These are phyloP conservation scores for Silurus asotus DNA, from an alignment of 2,113 vertebrate species.

Conservation along the genomic window DNA sequence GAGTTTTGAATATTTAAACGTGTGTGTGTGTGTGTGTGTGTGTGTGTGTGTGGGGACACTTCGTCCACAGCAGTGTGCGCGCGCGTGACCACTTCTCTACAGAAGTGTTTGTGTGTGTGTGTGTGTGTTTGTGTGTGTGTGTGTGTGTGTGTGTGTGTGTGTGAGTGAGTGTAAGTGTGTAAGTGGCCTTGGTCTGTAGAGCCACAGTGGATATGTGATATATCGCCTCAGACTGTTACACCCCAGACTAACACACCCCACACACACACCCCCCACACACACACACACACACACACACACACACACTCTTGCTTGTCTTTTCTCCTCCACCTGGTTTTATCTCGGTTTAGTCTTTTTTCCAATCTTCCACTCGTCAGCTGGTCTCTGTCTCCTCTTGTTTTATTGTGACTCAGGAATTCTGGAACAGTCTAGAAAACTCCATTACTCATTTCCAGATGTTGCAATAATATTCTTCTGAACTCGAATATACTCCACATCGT, in stretches of 20 bases:
- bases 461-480: background rate
- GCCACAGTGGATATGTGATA: background rate
- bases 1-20: background rate
- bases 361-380: background rate
- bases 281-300: background rate
- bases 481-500: too few relatives aligned
- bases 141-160: background rate
- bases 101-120: background rate
- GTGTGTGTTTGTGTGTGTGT: background rate
- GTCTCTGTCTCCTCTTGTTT: background rate
- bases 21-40: background rate
- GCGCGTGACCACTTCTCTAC: too few relatives aligned
- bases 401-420: background rate
- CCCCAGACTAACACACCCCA: too few relatives aligned
- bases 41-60: background rate
- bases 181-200: background rate
- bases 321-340: background rate
- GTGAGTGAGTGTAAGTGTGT: background rate
- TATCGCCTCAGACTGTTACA: background rate
- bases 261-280: background rate
- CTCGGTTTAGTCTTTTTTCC: background rate
- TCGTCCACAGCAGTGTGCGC: too few relatives aligned
- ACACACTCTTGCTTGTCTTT: background rate
- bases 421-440: background rate
- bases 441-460: background rate